phyloP scores from a whole-genome alignment of 2,888 invertebrate species.

The Cephus pygmeus region DNA sequence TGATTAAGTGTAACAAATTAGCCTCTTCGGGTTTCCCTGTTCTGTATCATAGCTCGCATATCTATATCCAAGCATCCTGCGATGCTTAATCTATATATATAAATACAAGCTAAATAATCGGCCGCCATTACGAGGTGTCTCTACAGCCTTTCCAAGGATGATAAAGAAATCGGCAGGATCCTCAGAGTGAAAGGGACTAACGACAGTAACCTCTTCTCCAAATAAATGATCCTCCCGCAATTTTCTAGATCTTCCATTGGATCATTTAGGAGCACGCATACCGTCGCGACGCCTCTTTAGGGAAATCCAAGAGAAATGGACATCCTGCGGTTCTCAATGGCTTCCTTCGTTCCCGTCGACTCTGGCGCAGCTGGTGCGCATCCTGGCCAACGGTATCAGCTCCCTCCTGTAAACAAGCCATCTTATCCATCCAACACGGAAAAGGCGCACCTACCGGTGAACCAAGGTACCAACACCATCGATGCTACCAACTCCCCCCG shows the following conservation, averaged over 20 bases:
- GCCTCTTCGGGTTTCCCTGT: neutral
- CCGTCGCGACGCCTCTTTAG: neutral
- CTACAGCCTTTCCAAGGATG: neutral
- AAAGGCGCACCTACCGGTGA: neutral
- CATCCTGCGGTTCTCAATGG: slow-evolving; percentile 6
- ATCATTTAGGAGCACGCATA: neutral
- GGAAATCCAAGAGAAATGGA: slow-evolving; percentile 3
- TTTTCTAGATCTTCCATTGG: neutral
- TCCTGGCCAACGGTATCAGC: slow-evolving; percentile 42
- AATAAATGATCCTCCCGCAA: neutral
- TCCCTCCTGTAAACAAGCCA: slow-evolving; percentile 43
- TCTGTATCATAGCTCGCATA: neutral
- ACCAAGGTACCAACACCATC: neutral
- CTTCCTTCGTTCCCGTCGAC: neutral
- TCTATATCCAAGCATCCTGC: neutral
- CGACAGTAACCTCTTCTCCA: neutral
- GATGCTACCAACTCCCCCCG: slow-evolving; percentile 15
- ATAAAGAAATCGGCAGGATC: neutral
- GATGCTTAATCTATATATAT: neutral
- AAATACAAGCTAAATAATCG: neutral
- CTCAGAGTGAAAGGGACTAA: neutral
- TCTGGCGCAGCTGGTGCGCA: slow-evolving; percentile 35
- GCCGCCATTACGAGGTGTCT: neutral
- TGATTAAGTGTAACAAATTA: neutral
- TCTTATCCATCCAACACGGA: slow-evolving; percentile 23